These are phyloP conservation scores for Papilio aristodemus DNA, from an alignment of 1,140 invertebrate species.

Conservation along the genomic window DNA sequence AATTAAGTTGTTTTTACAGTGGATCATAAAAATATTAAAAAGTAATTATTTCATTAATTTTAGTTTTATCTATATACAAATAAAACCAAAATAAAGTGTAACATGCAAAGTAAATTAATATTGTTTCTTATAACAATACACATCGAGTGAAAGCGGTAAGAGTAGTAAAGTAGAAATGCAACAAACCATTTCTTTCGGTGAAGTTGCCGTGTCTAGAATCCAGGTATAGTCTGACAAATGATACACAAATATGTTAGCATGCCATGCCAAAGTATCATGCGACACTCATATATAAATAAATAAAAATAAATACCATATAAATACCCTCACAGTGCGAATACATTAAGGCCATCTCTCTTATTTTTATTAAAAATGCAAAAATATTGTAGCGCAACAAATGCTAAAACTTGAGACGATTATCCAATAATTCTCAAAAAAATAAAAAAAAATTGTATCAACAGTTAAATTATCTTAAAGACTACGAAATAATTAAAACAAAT, in stretches of 20 bases:
- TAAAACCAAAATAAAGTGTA: conserved; percentile 10
- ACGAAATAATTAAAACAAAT: no score
- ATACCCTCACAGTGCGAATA: conserved; percentile 1
- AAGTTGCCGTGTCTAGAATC: conserved; percentile 73
- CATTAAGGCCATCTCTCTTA: background rate
- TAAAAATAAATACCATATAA: background rate
- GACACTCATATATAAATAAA: conserved; percentile 46
- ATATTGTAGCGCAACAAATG: no score
- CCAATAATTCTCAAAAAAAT: no score
- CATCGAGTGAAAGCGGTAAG: conserved; percentile 36
- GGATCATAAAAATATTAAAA: no score
- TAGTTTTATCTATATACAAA: conserved; percentile 30
- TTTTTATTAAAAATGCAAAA: no score
- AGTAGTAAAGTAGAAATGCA: conserved; percentile 54
- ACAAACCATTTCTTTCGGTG: conserved; percentile 75
- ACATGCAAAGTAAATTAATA: background rate
- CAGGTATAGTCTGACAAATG: conserved; percentile 78
- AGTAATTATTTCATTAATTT: no score
- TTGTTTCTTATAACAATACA: conserved; percentile 4
- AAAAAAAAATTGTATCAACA: no score
- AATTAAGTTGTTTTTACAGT: no score
- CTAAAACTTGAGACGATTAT: no score
- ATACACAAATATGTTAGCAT: conserved; percentile 76
- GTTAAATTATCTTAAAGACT: no score
- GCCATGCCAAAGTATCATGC: conserved; percentile 75